Base-by-base conservation (phyloP, 2,888 invertebrate genomes). In the Poecilobothrus nobilitatus region DNA sequence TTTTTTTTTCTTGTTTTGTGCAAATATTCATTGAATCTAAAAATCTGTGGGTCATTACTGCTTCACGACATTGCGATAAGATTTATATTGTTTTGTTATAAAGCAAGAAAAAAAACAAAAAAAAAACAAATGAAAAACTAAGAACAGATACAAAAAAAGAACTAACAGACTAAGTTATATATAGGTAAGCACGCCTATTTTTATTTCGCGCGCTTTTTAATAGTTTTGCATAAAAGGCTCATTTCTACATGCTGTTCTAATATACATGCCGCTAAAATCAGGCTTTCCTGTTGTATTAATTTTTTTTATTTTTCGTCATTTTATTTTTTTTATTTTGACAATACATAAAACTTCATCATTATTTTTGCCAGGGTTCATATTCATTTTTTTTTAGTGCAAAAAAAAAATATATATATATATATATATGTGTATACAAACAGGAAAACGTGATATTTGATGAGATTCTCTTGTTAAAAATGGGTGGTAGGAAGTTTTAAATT, bases 11-110 rank as follows among this genome's bases (percentile, higher is more conserved):
- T 18, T 53, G 15, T 18, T 53, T 53, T 53, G 15, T 18, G 9
- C 53, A 18, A 53, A 53, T 53, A 53, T 53, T 18, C 53, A 18
- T 53, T 53, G 53, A 53, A 53, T 53, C 53, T 53, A 53, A 53
- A 18, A 27, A 53, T 53, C 53, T 53, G 53, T 53, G 53, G 53
- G 53, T 53, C 53, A 53, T 53, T 53, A 53, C 53, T 53, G 53
- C 6, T 53, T 53, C 53, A 53, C 53, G 53, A 53, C 53, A 53
- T 53, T 53, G n/a, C 18, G 53, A 53, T 53, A 53, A 53, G 53
- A 53, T 53, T 53, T 18, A 53, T 27, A 27, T 27, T 27, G 27
- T 27, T 27, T 27, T 53, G 53, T 53, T 37, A 18, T 53, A 53
- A 53, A 18, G 2, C 2, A 53, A 53, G 9, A 37, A 37, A 8